Evolutionary conservation across 2,888 invertebrate genomes (phyloP), one percentile per base, ranked within the genome.

Genomic region (Tenthredo scrophulariae): DNA sequence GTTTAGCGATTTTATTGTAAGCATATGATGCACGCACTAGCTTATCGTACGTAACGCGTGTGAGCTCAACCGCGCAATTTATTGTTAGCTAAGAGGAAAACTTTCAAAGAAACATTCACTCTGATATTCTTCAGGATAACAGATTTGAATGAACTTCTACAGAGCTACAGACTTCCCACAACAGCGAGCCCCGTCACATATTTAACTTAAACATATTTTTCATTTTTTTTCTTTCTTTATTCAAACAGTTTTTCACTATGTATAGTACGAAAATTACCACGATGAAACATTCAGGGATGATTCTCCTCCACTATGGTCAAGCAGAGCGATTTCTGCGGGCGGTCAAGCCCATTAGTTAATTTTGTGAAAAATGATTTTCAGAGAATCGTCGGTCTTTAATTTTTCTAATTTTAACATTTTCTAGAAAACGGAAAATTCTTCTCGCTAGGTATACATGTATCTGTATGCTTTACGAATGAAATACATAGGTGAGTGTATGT

Each of bases 81-180:
- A 26, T 62, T 62, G 62, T 62, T 62, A 62, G 13, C 62, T 62
- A 26, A 62, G 62, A 10, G 62, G 1, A 62, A 62, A 62, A 62
- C 26, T 62, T 62, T 62, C 10, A 13, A 62, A 62, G 22, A 62
- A 62, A 22, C 10, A 62, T 62, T 62, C 62, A 62, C 62, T 62
- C 22, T 62, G 62, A 62, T 62, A 62, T 62, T 62, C 62, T 4
- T 13, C 26, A 22, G 62, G 62, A 62, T 62, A 62, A 62, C 22
- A 62, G 26, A 62, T 26, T 26, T 62, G 26, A 62, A 62, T 62
- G 62, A 62, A 62, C 62, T 62, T 62, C 10, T 62, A 62, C 62
- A 62, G 26, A 13, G 22, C 22, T 0, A 18, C 58, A 22, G n/a
- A 58, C n/a, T 22, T 58, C 58, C 62, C 62, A n/a, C n/a, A n/a